phyloP scores from a whole-genome alignment of 1,140 invertebrate genomes.

The Bombus sylvicola region DNA sequence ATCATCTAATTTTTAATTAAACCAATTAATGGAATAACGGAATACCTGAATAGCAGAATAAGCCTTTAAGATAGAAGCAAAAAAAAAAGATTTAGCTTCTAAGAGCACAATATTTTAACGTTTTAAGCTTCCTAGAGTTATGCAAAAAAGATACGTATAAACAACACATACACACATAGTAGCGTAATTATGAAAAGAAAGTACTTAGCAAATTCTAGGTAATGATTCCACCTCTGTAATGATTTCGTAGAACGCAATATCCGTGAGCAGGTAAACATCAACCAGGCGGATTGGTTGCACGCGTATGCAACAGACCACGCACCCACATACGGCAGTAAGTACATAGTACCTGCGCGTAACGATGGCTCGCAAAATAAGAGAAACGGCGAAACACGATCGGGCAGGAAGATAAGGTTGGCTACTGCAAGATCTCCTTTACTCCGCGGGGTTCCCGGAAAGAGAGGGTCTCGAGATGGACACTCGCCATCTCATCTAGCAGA shows the following conservation, averaged over 20 bases:
- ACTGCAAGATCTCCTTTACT: conserved; percentile 69
- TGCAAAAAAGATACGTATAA: neutral
- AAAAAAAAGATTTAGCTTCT: too few relatives aligned
- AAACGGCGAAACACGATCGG: conserved; percentile 71
- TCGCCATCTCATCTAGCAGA: conserved; percentile 71
- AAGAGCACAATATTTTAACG: neutral
- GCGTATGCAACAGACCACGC: neutral
- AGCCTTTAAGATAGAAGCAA: too few relatives aligned
- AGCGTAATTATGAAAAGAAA: neutral
- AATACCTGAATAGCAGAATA: too few relatives aligned
- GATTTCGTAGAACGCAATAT: neutral
- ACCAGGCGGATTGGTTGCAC: neutral
- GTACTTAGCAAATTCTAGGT: neutral
- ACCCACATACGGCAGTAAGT: conserved; percentile 47
- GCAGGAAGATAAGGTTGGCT: conserved; percentile 69
- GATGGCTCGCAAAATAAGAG: conserved; percentile 69
- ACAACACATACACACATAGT: too few relatives aligned
- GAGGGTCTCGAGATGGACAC: conserved; percentile 67
- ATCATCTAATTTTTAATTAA: too few relatives aligned
- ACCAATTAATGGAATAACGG: too few relatives aligned
- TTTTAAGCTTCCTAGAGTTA: neutral
- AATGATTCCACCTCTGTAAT: neutral
- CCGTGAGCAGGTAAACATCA: neutral
- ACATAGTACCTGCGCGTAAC: conserved; percentile 56
- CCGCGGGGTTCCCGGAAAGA: conserved; percentile 72